phyloP scores from a whole-genome alignment of 2,888 invertebrate species.

The Litoditis marina region DNA sequence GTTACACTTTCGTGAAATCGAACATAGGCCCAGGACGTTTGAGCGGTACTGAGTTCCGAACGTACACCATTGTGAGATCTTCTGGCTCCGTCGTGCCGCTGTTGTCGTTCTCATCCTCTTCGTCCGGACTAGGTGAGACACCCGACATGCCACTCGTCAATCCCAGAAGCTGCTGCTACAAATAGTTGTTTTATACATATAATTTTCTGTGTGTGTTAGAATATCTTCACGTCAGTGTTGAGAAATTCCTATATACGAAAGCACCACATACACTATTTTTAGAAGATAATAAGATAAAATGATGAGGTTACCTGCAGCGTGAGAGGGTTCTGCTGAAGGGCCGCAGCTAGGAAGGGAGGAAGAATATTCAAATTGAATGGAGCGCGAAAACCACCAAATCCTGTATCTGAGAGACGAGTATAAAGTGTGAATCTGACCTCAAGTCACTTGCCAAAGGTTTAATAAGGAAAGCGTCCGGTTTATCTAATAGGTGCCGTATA shows the following conservation, averaged over 20 bases:
- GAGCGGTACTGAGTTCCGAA: conserved; percentile 7
- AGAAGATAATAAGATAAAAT: too few species aligned
- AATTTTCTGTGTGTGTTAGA: too few species aligned
- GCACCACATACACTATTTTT: too few species aligned
- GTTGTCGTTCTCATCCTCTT: conserved; percentile 39
- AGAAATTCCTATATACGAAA: too few species aligned
- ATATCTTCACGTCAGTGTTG: too few species aligned
- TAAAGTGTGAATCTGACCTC: conserved; percentile 7
- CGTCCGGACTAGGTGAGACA: conserved; percentile 36
- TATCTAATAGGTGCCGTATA: too few species aligned
- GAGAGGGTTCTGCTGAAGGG: conserved; percentile 41
- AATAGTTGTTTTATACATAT: too few species aligned
- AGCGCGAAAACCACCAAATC: conserved; percentile 33
- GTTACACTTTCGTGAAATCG: conserved; percentile 2
- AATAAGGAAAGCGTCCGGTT: too few species aligned
- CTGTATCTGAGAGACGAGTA: conserved; percentile 7
- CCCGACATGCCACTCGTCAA: conserved; percentile 25
- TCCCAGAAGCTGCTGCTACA: conserved; percentile 40
- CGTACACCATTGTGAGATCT: conserved; percentile 39
- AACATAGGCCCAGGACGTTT: too few species aligned
- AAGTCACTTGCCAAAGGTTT: too few species aligned
- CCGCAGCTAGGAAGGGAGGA: conserved; percentile 45
- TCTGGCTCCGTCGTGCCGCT: conserved; percentile 40
- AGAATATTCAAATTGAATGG: conserved; percentile 40
- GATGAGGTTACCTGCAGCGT: conserved; percentile 37